phyloP scores from a whole-genome alignment of 2,113 vertebrate genomes.

The Eidolon helvum region DNA sequence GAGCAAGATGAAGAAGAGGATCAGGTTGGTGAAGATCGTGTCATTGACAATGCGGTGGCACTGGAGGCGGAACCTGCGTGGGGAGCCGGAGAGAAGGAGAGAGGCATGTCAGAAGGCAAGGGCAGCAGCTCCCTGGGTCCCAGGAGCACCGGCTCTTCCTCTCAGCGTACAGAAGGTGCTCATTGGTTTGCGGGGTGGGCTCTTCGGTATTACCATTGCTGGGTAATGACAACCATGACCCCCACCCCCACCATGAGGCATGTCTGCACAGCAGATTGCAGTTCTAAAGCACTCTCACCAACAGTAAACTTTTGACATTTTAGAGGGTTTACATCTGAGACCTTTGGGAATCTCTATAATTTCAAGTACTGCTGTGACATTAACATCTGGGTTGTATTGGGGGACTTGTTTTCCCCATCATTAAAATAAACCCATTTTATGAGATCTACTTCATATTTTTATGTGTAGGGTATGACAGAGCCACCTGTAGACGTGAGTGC shows the following conservation, averaged over 20 bases:
- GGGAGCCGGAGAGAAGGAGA: slow-evolving; percentile 18
- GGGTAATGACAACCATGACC: rapidly evolving
- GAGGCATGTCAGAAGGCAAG: background rate
- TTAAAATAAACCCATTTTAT: background rate
- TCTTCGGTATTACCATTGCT: background rate
- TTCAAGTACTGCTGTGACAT: background rate
- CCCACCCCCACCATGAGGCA: rapidly evolving
- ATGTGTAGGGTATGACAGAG: background rate
- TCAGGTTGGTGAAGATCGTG: slow-evolving; percentile 99
- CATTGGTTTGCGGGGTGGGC: background rate
- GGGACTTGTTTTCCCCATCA: background rate
- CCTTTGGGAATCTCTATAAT: background rate
- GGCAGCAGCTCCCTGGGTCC: background rate
- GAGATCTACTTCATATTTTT: background rate
- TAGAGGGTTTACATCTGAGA: background rate
- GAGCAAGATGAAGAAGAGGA: slow-evolving; percentile 99
- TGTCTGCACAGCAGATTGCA: background rate
- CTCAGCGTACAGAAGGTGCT: background rate
- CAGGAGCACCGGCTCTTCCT: background rate
- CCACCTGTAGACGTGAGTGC: background rate
- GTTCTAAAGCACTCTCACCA: background rate
- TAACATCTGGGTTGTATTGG: background rate
- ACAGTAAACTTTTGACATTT: background rate
- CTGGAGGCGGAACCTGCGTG: slow-evolving; percentile 93
- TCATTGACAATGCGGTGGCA: slow-evolving; percentile 98